phyloP scores from a whole-genome alignment of 1,140 invertebrate genomes.

The Alviniconcha marisindica region DNA sequence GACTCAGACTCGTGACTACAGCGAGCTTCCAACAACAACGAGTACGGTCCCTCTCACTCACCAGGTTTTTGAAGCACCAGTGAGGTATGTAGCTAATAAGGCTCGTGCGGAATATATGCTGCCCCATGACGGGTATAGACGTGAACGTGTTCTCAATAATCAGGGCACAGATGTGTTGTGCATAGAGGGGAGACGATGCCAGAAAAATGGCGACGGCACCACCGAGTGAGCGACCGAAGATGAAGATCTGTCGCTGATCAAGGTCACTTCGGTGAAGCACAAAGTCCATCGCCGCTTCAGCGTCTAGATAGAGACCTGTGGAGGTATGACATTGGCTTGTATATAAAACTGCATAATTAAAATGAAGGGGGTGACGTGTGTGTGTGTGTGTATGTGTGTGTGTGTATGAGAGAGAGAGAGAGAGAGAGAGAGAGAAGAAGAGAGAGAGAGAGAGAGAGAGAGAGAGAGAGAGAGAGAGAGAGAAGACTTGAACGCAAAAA shows the following conservation, averaged over 20 bases:
- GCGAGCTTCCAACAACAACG: too few species aligned
- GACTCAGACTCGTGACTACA: too few species aligned
- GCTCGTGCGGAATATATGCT: constrained; percentile 58
- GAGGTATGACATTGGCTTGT: too few species aligned
- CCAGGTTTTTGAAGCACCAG: constrained; percentile 70
- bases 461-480: not conserved
- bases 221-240: constrained; percentile 95
- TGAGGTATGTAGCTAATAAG: constrained; percentile 62
- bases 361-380: too few species aligned
- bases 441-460: not conserved
- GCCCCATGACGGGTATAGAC: constrained; percentile 92
- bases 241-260: constrained; percentile 88
- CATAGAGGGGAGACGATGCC: constrained; percentile 83
- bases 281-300: constrained; percentile 90
- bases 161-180: constrained; percentile 84
- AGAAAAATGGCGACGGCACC: constrained; percentile 92
- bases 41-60: constrained; percentile 49
- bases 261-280: constrained; percentile 88
- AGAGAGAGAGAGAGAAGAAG: not conserved
- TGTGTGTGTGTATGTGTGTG: too few species aligned
- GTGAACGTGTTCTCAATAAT: constrained; percentile 97
- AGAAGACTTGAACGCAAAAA: not conserved
- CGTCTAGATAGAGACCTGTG: constrained; percentile 88
- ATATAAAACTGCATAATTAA: too few species aligned
- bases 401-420: not conserved